phyloP scores from a whole-genome alignment of 2,113 vertebrate genomes.

The Tychaedon coryphoeus region DNA sequence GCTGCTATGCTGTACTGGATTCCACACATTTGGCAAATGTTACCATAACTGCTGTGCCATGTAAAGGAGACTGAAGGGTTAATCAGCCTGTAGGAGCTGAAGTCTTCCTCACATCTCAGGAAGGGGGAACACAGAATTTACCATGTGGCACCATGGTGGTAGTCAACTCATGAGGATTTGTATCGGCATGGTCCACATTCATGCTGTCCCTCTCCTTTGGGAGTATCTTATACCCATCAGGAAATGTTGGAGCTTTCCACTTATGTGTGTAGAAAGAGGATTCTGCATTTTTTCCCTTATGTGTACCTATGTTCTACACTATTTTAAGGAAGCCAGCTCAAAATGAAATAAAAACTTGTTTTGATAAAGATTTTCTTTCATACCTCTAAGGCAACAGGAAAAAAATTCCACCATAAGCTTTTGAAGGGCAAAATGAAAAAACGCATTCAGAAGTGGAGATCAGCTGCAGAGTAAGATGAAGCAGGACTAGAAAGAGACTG shows the following conservation, averaged over 20 bases:
- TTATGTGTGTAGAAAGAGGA: rapidly evolving
- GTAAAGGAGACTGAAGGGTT: not conserved
- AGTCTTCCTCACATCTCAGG: not conserved
- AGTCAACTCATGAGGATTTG: not conserved
- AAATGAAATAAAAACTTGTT: not conserved
- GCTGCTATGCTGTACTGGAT: not conserved
- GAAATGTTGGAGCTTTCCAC: not conserved
- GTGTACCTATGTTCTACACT: not conserved
- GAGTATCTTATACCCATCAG: not conserved
- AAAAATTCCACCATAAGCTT: not conserved
- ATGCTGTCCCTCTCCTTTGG: not conserved
- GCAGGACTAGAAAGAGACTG: not conserved
- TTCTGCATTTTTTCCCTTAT: not conserved
- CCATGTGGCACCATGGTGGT: not conserved
- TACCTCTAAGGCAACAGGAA: not conserved
- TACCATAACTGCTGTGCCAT: not conserved
- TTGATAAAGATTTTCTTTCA: not conserved
- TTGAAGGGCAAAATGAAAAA: not conserved
- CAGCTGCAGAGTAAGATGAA: not conserved
- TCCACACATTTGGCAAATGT: not conserved
- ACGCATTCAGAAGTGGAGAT: not conserved
- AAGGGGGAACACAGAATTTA: not conserved
- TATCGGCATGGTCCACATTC: not conserved
- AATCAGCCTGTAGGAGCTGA: not conserved
- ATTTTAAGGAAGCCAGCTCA: not conserved